These are phyloP conservation scores for Bombus fervidus DNA, from an alignment of 1,140 invertebrate species.

Conservation along the genomic window DNA sequence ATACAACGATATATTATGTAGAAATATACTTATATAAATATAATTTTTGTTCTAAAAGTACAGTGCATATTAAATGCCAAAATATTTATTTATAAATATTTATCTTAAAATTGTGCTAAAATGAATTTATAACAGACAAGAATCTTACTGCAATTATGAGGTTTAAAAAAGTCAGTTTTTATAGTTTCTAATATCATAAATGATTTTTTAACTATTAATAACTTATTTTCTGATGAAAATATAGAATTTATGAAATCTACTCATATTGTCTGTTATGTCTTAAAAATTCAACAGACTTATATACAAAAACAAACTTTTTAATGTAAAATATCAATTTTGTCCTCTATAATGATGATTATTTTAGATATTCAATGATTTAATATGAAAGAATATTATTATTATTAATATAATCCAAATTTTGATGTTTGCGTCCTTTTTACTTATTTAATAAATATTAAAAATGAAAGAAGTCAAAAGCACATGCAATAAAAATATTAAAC, in stretches of 20 bases:
- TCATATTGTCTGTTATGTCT: constrained; percentile 10
- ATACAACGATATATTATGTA: constrained; percentile 33
- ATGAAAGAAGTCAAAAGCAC: constrained; percentile 46
- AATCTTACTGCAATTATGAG: not conserved
- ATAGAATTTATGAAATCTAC: constrained; percentile 5
- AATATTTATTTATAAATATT: constrained; percentile 31
- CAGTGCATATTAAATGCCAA: constrained; percentile 42
- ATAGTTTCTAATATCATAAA: constrained; percentile 22
- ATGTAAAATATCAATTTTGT: not conserved
- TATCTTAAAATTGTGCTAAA: constrained; percentile 22
- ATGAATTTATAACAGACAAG: constrained; percentile 33
- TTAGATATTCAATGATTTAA: constrained; percentile 1
- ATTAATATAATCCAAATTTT: not conserved
- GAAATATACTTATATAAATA: constrained; percentile 38
- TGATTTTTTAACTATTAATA: constrained; percentile 43
- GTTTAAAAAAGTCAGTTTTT: constrained; percentile 21
- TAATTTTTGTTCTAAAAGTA: constrained; percentile 5
- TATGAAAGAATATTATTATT: not conserved
- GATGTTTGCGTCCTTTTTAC: constrained; percentile 21
- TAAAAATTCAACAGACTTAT: constrained; percentile 34
- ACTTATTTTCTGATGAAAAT: constrained; percentile 23
- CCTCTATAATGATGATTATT: constrained; percentile 25
- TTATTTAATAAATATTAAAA: constrained; percentile 59
- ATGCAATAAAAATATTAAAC: constrained; percentile 66
- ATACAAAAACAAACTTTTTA: not conserved